Conservation (phyloP, 2,888 invertebrate species). For the Pseudococcus jackbeardsleyi region DNA sequence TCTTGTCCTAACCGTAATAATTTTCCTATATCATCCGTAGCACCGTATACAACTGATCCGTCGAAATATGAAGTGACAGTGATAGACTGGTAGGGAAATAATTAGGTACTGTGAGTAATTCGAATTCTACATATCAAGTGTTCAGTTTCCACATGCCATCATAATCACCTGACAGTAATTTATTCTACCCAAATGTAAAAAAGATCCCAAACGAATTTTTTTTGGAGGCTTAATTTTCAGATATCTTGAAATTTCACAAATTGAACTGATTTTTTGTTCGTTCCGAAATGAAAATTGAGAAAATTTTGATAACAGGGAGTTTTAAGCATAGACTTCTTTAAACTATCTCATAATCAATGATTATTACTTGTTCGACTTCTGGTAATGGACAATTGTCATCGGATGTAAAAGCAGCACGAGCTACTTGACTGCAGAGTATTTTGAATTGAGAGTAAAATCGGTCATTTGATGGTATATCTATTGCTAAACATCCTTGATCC, state of each 20-base stretch:
- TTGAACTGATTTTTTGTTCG: too few relatives aligned
- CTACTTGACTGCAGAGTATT: background rate
- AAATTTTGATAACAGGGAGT: too few relatives aligned
- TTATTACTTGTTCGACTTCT: slow-evolving; percentile 31
- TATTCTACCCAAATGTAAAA: too few relatives aligned
- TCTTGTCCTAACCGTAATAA: background rate
- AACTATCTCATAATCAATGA: background rate
- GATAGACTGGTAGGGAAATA: background rate
- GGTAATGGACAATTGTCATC: background rate
- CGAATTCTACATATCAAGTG: background rate
- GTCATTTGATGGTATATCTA: background rate
- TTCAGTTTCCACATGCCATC: too few relatives aligned
- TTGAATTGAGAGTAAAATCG: slow-evolving; percentile 5
- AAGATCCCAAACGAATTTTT: too few relatives aligned
- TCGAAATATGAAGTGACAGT: slow-evolving; percentile 23
- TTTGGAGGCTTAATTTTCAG: too few relatives aligned
- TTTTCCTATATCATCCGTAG: background rate
- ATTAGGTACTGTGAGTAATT: background rate
- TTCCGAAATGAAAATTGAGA: too few relatives aligned
- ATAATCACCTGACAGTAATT: too few relatives aligned
- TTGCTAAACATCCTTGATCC: background rate
- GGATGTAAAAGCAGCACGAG: background rate
- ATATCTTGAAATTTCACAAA: too few relatives aligned
- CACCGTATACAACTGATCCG: slow-evolving; percentile 16
- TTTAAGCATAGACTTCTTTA: too few relatives aligned